Conservation (phyloP, 2,797 vertebrate species). For the Mus minutoides region DNA sequence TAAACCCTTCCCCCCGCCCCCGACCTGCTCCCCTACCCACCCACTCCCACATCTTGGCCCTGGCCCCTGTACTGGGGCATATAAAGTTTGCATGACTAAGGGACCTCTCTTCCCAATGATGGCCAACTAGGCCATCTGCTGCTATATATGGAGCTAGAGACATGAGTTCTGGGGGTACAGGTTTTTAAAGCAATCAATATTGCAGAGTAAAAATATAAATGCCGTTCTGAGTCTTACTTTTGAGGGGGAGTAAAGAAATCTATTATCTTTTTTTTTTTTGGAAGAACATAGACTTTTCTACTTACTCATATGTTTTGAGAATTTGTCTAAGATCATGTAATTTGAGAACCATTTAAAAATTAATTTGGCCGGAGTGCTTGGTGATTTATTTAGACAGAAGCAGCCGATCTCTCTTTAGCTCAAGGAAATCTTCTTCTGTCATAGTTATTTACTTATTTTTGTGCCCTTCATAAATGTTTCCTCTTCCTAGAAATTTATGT, state of each 20-base stretch:
- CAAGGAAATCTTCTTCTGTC: neutral
- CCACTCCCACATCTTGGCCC: no score
- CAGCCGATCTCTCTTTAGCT: neutral
- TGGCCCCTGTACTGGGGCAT: no score
- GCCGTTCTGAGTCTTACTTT: neutral
- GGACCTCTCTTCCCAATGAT: no score
- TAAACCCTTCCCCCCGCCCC: no score
- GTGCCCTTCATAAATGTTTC: neutral
- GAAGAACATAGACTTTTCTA: slow-evolving; percentile 30
- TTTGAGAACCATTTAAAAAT: slow-evolving; percentile 5
- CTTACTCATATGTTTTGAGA: neutral
- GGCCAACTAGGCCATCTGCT: no score
- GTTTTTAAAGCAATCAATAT: slow-evolving; percentile 13
- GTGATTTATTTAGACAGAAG: slow-evolving; percentile 7
- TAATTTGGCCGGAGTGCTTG: neutral
- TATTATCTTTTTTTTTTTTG: slow-evolving; percentile 1
- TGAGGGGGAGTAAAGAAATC: neutral
- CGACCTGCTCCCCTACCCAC: no score
- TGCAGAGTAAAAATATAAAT: neutral
- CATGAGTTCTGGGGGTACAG: no score
- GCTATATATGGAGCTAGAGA: no score
- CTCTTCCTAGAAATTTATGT: neutral
- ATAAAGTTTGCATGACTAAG: no score
- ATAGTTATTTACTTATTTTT: neutral
- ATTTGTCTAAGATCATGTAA: slow-evolving; percentile 5